These are phyloP conservation scores for Pseudorhombus dupliciocellatus DNA, from an alignment of 2,113 vertebrate species.

Conservation along the genomic window DNA sequence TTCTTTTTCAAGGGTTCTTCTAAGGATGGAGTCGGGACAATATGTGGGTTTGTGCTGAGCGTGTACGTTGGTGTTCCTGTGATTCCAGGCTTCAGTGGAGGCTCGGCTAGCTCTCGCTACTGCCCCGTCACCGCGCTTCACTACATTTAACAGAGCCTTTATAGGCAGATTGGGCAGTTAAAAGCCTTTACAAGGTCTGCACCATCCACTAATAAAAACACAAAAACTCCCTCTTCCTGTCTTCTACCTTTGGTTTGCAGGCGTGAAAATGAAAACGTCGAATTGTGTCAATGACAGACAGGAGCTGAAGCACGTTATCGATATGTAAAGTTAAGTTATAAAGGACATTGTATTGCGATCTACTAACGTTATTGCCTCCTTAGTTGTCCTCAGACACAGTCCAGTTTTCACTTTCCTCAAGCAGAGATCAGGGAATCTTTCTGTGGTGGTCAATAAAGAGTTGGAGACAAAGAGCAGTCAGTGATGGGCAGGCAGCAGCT, in stretches of 20 bases:
- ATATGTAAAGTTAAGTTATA: background rate
- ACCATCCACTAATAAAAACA: constrained; percentile 77
- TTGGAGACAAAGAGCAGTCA: constrained; percentile 67
- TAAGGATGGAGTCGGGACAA: constrained; percentile 1
- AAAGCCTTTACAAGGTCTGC: constrained; percentile 77
- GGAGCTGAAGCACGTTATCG: constrained; percentile 21
- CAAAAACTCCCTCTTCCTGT: constrained; percentile 72
- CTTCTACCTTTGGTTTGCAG: constrained; percentile 46
- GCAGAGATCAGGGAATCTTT: constrained; percentile 65
- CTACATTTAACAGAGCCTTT: constrained; percentile 80
- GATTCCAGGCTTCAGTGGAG: constrained; percentile 31
- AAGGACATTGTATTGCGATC: constrained; percentile 4
- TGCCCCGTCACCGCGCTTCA: constrained; percentile 73
- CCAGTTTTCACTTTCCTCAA: constrained; percentile 61
- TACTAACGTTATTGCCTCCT: background rate
- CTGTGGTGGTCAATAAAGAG: constrained; percentile 49
- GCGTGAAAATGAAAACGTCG: constrained; percentile 41
- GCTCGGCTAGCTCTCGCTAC: constrained; percentile 41
- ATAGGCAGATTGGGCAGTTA: constrained; percentile 72
- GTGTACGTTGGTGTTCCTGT: constrained; percentile 54
- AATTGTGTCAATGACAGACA: constrained; percentile 22
- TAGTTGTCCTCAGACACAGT: constrained; percentile 24
- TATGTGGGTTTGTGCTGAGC: constrained; percentile 2
- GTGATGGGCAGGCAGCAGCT: constrained; percentile 68
- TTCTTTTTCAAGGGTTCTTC: background rate